Conservation (phyloP, 2,797 vertebrate species). For the Sparidentex hasta region DNA sequence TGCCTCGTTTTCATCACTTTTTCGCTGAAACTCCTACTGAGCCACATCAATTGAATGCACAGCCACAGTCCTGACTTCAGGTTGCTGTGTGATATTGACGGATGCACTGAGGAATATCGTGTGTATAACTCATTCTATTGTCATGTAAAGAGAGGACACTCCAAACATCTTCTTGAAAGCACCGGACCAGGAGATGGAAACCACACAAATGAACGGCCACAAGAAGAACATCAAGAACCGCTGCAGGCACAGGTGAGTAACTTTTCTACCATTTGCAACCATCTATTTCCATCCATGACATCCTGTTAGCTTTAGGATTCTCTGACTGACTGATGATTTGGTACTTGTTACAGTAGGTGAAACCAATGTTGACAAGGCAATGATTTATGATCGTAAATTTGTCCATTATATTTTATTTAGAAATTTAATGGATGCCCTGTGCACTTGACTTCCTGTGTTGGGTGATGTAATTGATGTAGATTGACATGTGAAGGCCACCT, state of each 20-base stretch:
- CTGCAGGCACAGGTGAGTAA: not conserved
- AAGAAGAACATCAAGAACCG: not conserved
- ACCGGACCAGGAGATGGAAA: not conserved
- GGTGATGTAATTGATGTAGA: too few species aligned
- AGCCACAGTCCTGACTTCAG: conserved; percentile 9
- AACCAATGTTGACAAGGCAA: not conserved
- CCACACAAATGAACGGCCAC: not conserved
- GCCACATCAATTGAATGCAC: conserved; percentile 15
- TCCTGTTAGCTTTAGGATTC: too few species aligned
- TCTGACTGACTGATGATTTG: not conserved
- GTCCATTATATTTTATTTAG: not conserved
- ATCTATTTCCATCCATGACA: too few species aligned
- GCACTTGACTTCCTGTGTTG: not conserved
- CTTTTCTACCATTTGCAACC: too few species aligned
- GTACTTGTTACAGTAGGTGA: not conserved
- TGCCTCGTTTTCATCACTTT: conserved; percentile 2
- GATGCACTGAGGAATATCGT: conserved; percentile 13
- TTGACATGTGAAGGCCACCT: too few species aligned
- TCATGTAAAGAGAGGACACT: conserved; percentile 41
- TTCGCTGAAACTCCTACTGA: not conserved
- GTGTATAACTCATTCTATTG: conserved; percentile 37
- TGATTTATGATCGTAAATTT: not conserved
- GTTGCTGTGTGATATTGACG: conserved; percentile 24
- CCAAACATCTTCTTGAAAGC: conserved; percentile 7
- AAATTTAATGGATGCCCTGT: not conserved